Evolutionary conservation across 1,140 invertebrate genomes (phyloP).

Genomic region (Pemphigus obesinymphae): DNA sequence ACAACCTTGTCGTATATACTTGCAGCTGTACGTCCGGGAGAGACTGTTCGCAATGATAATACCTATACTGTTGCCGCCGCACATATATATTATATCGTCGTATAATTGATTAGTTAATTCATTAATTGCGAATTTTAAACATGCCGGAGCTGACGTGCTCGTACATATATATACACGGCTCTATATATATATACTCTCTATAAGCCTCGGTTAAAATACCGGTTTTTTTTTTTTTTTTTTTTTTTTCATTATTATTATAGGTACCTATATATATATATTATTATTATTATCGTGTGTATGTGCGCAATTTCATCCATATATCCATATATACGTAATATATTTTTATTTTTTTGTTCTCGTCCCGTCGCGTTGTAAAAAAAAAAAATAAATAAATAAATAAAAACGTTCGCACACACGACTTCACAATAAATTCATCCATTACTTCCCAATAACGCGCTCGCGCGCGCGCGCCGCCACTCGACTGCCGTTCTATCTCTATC

Average conservation of each 20-base stretch:
- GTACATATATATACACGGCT: not conserved
- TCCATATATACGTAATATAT: not conserved
- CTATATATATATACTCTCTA: too few relatives aligned
- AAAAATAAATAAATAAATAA: not conserved
- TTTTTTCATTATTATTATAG: not conserved
- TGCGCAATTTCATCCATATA: not conserved
- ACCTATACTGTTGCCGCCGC: too few relatives aligned
- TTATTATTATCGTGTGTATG: not conserved
- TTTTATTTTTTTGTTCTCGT: not conserved
- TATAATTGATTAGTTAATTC: slow-evolving; percentile 39
- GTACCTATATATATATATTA: too few relatives aligned
- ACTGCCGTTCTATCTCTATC: not conserved
- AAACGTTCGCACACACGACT: not conserved
- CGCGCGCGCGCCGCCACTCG: not conserved
- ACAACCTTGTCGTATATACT: too few relatives aligned
- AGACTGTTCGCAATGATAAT: too few relatives aligned
- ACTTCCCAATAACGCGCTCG: not conserved
- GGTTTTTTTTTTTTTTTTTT: slow-evolving; percentile 18
- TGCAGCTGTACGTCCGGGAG: too few relatives aligned
- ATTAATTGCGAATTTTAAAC: slow-evolving; percentile 18
- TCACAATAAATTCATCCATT: slow-evolving; percentile 35
- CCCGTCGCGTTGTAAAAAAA: not conserved
- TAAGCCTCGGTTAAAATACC: slow-evolving; percentile 17
- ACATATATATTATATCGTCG: not conserved
- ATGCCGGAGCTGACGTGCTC: not conserved